Evolutionary conservation across 2,797 vertebrate species (phyloP).

Genomic region (Lepidocolaptes lacrymiger): DNA sequence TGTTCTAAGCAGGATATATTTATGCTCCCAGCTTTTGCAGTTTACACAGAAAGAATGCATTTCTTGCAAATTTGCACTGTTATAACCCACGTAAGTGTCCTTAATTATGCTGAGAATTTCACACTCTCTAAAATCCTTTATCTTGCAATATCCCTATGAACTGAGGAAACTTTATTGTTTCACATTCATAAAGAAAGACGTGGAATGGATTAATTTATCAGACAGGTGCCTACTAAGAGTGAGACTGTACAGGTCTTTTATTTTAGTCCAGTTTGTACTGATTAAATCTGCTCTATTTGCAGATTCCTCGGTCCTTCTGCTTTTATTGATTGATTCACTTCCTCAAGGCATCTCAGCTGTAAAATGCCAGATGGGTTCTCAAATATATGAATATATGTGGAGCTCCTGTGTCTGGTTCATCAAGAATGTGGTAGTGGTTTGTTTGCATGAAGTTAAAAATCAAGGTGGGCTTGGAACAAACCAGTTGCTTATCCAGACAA

Average conservation of each 20-base stretch:
- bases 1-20: not conserved
- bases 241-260: not conserved
- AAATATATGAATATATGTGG: not conserved
- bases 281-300: not conserved
- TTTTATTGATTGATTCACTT: not conserved
- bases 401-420: not conserved
- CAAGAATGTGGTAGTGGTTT: not conserved
- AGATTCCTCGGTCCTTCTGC: not conserved
- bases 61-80: not conserved
- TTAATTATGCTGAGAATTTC: not conserved
- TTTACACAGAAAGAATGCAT: not conserved
- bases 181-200: not conserved
- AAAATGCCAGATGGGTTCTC: not conserved
- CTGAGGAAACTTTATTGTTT: not conserved
- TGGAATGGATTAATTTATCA: not conserved
- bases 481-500: not conserved
- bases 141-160: not conserved
- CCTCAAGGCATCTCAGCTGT: not conserved
- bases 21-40: not conserved
- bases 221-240: fast-evolving
- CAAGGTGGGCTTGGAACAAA: not conserved
- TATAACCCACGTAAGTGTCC: fast-evolving
- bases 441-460: not conserved
- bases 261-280: not conserved
- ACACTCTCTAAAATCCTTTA: not conserved